phyloP scores from a whole-genome alignment of 1,140 invertebrate genomes.

The Drosophila tropicalis region DNA sequence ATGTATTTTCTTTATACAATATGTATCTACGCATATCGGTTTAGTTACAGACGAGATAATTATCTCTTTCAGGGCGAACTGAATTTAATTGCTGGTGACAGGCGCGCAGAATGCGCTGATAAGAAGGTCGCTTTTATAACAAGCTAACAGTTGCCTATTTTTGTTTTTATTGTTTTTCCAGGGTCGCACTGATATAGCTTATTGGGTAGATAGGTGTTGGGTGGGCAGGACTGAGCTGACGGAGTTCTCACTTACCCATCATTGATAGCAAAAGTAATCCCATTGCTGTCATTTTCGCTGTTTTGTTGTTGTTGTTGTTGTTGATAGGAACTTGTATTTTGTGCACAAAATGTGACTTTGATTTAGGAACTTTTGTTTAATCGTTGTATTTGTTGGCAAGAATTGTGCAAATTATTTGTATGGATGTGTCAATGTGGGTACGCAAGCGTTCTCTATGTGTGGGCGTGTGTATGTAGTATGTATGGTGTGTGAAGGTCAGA shows the following conservation, averaged over 20 bases:
- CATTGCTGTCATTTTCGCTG: slow-evolving; percentile 69
- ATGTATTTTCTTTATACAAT: slow-evolving; percentile 21
- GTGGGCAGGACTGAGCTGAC: background rate
- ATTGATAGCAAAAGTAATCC: slow-evolving; percentile 82
- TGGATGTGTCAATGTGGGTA: slow-evolving; percentile 44
- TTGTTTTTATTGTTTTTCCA: slow-evolving; percentile 9
- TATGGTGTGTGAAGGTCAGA: slow-evolving; percentile 12
- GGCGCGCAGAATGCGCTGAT: slow-evolving; percentile 44
- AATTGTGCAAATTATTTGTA: slow-evolving; percentile 55
- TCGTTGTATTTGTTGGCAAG: slow-evolving; percentile 49
- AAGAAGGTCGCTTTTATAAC: background rate
- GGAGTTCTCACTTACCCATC: slow-evolving; percentile 73
- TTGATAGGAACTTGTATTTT: slow-evolving; percentile 84
- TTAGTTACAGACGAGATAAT: slow-evolving; percentile 5
- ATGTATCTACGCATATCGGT: slow-evolving; percentile 23
- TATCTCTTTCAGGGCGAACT: slow-evolving; percentile 28
- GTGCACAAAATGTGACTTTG: slow-evolving; percentile 47
- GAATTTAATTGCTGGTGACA: slow-evolving; percentile 39
- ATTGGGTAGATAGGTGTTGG: background rate
- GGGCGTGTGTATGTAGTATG: slow-evolving; percentile 2
- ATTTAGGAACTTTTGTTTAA: slow-evolving; percentile 55
- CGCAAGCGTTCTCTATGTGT: slow-evolving; percentile 6
- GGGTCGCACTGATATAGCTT: slow-evolving; percentile 42
- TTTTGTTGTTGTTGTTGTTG: slow-evolving; percentile 25
- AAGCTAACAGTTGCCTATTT: slow-evolving; percentile 4